phyloP scores from a whole-genome alignment of 2,888 invertebrate species.

The Psylliodes chrysocephalus region DNA sequence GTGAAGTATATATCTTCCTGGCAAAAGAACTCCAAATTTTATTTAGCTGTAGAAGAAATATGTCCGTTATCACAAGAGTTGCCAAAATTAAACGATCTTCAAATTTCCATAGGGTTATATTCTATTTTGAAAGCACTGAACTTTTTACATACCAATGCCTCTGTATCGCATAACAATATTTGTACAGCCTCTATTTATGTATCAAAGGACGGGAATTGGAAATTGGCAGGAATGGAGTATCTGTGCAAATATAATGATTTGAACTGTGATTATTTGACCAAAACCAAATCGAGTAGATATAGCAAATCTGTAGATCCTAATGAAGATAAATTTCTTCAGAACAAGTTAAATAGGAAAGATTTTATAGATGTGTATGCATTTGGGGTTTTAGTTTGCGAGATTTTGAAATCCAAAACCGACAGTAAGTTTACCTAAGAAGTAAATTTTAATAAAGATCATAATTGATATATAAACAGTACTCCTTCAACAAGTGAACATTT shows the following conservation, averaged over 20 bases:
- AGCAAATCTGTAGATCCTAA: slow-evolving; percentile 78
- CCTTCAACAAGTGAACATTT: no score
- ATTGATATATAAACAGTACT: no score
- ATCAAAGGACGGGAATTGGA: slow-evolving; percentile 86
- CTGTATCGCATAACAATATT: slow-evolving; percentile 85
- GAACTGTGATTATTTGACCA: slow-evolving; percentile 72
- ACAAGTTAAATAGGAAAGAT: slow-evolving; percentile 64
- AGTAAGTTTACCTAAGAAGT: no score
- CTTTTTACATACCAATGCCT: slow-evolving; percentile 86
- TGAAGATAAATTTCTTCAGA: slow-evolving; percentile 69
- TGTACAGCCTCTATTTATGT: slow-evolving; percentile 83
- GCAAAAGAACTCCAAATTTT: slow-evolving; percentile 78
- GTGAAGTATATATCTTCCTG: slow-evolving; percentile 84
- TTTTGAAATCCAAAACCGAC: slow-evolving; percentile 71
- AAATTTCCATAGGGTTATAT: slow-evolving; percentile 86
- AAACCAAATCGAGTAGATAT: slow-evolving; percentile 73
- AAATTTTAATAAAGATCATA: no score
- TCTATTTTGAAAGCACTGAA: slow-evolving; percentile 83
- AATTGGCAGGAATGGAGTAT: slow-evolving; percentile 86
- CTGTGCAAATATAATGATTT: slow-evolving; percentile 76
- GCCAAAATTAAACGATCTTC: slow-evolving; percentile 75
- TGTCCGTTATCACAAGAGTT: slow-evolving; percentile 78
- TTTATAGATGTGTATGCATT: slow-evolving; percentile 83
- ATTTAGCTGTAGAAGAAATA: slow-evolving; percentile 85
- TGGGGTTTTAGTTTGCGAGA: slow-evolving; percentile 79